Base-by-base conservation (phyloP, 2,113 vertebrate species). In the Sorex fumeus region DNA sequence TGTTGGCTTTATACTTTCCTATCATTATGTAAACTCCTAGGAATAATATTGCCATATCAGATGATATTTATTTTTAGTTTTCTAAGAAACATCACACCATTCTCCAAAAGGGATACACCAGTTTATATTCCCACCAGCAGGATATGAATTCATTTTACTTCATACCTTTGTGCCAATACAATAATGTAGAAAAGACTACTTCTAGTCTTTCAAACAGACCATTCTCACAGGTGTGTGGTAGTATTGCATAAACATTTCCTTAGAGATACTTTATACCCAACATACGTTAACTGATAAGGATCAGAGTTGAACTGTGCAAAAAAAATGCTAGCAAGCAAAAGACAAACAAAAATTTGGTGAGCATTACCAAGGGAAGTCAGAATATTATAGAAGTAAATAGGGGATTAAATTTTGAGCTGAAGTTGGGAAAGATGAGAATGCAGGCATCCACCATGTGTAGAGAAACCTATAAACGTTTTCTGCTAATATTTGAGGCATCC, bases 261-360 rank as follows among this genome's bases (percentile, higher is more conserved):
- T 88, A 78, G 70, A 82, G 47, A 19, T 67, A 25, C 7, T 36
- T 23, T 64, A 74, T n/a, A 34, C 67, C 40, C 79, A 64, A 2
- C 5, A 60, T 91, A 12, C 34, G 30, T 72, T 64, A 95, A 15
- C 25, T 7, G 4, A 47, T 25, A 75, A 8, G 4, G 62, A 13
- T 10, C 23, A 80, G 27, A 79, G 4, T 62, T 9, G 6, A 43
- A 62, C 25, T 36, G 18, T 53, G 53, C 88, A 11, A 67, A 62
- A 78, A 34, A 23, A 75, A 25, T 87, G 15, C 25, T 84, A 47
- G 57, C 45, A 93, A 77, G 88, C 45, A 60, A 19, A 82, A 75
- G 64, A 78, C 12, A 88, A 91, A 34, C 27, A 82, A 5, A 78
- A 36, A 34, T 66, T 40, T 53, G 32, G 32, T 36, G 36, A 64